Percentiles rank a stretch among this genome's conserved stretches.
Evolutionary conservation across 2,797 vertebrate species (phyloP).

Genomic region (Petrocephalus schoutedeni): DNA sequence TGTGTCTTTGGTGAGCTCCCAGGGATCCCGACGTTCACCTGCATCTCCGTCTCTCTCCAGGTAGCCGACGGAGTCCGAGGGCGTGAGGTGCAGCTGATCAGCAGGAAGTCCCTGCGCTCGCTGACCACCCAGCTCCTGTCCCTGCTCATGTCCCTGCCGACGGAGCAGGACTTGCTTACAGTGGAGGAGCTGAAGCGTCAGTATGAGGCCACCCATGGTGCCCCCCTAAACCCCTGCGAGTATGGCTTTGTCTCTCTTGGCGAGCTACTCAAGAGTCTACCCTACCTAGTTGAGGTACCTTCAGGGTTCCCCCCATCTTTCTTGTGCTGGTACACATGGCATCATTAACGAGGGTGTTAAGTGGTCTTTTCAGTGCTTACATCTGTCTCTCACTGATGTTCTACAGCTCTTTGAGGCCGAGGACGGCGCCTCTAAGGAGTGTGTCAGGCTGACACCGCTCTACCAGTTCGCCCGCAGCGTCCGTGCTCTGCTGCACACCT

Average conservation of each 20-base stretch:
- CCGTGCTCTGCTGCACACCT: conserved; percentile 85
- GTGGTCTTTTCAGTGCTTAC: background rate
- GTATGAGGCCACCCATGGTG: conserved; percentile 65
- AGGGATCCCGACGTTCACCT: background rate
- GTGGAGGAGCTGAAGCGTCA: conserved; percentile 73
- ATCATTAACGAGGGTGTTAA: background rate
- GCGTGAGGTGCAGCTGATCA: conserved; percentile 88
- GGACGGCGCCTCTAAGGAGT: conserved; percentile 56
- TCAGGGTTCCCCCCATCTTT: background rate
- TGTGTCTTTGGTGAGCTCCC: background rate
- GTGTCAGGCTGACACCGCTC: conserved; percentile 80
- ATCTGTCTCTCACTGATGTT: background rate
- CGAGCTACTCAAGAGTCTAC: conserved; percentile 89
- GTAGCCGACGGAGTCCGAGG: conserved; percentile 71
- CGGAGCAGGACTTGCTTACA: conserved; percentile 53
- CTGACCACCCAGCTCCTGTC: conserved; percentile 85
- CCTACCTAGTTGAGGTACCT: conserved; percentile 86
- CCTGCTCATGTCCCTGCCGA: conserved; percentile 86
- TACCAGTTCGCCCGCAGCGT: conserved; percentile 89
- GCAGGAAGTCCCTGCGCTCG: conserved; percentile 85
- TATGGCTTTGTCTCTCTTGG: conserved; percentile 92
- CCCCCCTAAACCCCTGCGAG: conserved; percentile 86
- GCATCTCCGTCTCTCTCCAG: conserved; percentile 49
- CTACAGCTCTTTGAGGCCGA: conserved; percentile 72
- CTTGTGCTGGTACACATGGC: background rate